Evolutionary conservation across 2,113 vertebrate species (phyloP).

Genomic region (Macheiramphus alcinus): DNA sequence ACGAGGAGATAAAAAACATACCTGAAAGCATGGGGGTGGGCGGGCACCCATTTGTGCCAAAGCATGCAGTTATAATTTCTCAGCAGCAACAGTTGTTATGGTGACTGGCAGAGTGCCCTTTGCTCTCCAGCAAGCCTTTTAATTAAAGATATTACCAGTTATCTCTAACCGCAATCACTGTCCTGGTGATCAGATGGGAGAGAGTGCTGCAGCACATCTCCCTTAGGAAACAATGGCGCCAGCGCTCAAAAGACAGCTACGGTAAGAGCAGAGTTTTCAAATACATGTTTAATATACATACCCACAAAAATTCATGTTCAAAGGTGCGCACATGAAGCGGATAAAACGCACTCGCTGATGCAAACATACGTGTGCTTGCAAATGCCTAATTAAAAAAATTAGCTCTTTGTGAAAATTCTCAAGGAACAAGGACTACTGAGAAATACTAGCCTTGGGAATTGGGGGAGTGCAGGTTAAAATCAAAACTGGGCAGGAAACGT

Average conservation of each 20-base stretch:
- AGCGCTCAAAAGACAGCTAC: not conserved
- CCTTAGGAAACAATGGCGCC: not conserved
- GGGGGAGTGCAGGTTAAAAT: not conserved
- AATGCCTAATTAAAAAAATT: not conserved
- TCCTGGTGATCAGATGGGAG: not conserved
- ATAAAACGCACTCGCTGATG: not conserved
- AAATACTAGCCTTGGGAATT: fast-evolving
- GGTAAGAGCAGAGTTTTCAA: not conserved
- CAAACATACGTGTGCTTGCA: not conserved
- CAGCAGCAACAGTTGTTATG: not conserved
- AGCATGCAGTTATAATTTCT: not conserved
- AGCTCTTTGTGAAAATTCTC: not conserved
- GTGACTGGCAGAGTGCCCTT: not conserved
- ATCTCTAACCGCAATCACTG: not conserved
- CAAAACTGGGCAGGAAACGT: not conserved
- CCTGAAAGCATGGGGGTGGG: not conserved
- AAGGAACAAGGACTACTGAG: not conserved
- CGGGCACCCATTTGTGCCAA: not conserved
- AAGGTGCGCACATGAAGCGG: fast-evolving
- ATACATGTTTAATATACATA: fast-evolving
- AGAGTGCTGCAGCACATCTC: not conserved
- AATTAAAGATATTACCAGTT: constrained; percentile 12
- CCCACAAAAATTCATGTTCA: not conserved
- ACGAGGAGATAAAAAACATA: not conserved
- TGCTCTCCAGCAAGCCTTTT: not conserved